Evolutionary conservation across 2,797 vertebrate species (phyloP), one percentile per base, ranked within the genome.

Genomic region (Geotrypetes seraphini): DNA sequence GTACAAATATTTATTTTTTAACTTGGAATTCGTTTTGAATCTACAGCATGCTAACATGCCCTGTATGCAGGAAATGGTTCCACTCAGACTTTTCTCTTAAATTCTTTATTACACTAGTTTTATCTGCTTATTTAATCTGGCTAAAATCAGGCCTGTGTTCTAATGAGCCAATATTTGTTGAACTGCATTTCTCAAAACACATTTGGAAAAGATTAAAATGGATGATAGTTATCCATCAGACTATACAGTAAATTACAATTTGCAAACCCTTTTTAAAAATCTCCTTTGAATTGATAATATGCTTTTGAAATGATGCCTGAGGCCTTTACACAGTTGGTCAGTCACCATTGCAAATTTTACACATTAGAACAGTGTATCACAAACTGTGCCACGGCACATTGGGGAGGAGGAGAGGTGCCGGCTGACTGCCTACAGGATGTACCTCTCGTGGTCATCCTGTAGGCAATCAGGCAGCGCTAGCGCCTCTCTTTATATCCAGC

Each of bases 291-390:
- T n/a, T n/a, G n/a, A n/a, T n/a, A n/a, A n/a, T n/a, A n/a, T n/a
- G n/a, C n/a, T n/a, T n/a, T n/a, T n/a, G n/a, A n/a, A n/a, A n/a
- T n/a, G n/a, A n/a, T n/a, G n/a, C n/a, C n/a, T n/a, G n/a, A n/a
- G n/a, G n/a, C n/a, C n/a, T n/a, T n/a, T n/a, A n/a, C n/a, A n/a
- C n/a, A n/a, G 14, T 27, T 21, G 12, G 27, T 37, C 40, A 8
- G 52, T 61, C 61, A 47, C 44, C 47, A 59, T 35, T 2, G 0
- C 42, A 29, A 52, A 46, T 0, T 0, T 50, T 37, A 54, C 56
- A 47, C 47, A 54, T 59, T 57, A 59, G 35, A 13, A 42, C 50
- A 15, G n/a, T n/a, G n/a, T n/a, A n/a, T n/a, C n/a, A n/a, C n/a
- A n/a, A n/a, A n/a, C n/a, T n/a, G n/a, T n/a, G n/a, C n/a, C n/a